Evolutionary conservation across 2,113 vertebrate species (phyloP).

Genomic region (Clarias gariepinus): DNA sequence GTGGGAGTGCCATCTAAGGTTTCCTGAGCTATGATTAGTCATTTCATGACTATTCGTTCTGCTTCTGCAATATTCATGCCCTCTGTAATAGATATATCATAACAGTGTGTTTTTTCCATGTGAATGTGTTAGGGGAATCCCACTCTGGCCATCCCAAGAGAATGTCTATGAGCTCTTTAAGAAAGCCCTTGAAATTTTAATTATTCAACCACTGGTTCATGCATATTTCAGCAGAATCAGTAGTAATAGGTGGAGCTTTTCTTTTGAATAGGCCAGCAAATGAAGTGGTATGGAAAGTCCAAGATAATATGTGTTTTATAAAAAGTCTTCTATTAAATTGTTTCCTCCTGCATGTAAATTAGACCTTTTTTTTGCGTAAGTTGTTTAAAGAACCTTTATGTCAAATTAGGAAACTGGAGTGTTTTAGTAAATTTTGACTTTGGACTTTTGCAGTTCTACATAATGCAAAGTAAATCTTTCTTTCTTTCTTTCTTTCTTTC

Average conservation of each 20-base stretch:
- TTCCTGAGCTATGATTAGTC: constrained; percentile 68
- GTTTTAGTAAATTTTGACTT: neutral
- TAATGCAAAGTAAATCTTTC: neutral
- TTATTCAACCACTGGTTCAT: constrained; percentile 58
- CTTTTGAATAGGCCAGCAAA: constrained; percentile 50
- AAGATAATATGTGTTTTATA: constrained; percentile 53
- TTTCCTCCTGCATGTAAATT: constrained; percentile 23
- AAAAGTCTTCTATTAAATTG: constrained; percentile 47
- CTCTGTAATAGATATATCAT: constrained; percentile 56
- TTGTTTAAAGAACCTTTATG: neutral
- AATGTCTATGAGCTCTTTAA: constrained; percentile 58
- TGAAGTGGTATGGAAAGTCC: constrained; percentile 64
- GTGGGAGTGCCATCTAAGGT: constrained; percentile 63
- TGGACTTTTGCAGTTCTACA: neutral
- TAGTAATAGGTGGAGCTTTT: constrained; percentile 56
- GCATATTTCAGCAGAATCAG: constrained; percentile 66
- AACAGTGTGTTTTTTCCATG: constrained; percentile 55
- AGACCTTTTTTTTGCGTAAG: neutral
- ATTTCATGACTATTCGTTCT: constrained; percentile 72
- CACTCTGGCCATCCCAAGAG: constrained; percentile 53
- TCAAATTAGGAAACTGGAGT: neutral
- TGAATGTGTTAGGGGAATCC: constrained; percentile 70
- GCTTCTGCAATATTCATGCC: constrained; percentile 69
- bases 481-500: neutral
- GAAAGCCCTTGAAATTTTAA: constrained; percentile 68